Conservation (phyloP, 1,140 invertebrate genomes). For the Dendrolimus kikuchii region DNA sequence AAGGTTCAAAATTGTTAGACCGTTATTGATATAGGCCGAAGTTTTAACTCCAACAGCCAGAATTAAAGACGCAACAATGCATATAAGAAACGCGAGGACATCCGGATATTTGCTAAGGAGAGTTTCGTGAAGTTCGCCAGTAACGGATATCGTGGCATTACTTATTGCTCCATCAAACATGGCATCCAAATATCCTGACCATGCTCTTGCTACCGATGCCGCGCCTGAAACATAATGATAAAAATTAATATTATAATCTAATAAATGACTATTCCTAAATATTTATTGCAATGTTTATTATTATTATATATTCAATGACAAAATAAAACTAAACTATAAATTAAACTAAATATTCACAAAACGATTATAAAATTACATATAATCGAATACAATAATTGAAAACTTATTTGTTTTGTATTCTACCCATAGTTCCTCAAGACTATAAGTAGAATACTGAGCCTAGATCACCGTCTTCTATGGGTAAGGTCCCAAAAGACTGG, state of each 20-base stretch:
- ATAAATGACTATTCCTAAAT: no score
- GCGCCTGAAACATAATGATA: slow-evolving; percentile 74
- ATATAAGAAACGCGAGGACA: slow-evolving; percentile 84
- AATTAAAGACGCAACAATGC: slow-evolving; percentile 80
- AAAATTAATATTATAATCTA: not conserved
- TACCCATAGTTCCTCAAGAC: no score
- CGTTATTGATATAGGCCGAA: slow-evolving; percentile 87
- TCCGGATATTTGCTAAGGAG: slow-evolving; percentile 85
- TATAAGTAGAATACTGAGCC: no score
- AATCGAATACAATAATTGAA: no score
- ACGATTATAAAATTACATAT: no score
- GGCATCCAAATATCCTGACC: slow-evolving; percentile 94
- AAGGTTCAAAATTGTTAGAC: slow-evolving; percentile 86
- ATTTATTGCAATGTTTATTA: no score
- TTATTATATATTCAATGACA: no score
- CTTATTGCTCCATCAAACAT: slow-evolving; percentile 84
- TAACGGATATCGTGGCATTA: slow-evolving; percentile 82
- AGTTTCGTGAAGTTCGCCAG: slow-evolving; percentile 82
- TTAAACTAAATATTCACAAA: no score
- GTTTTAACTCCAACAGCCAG: slow-evolving; percentile 88
- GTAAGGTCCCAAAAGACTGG: no score
- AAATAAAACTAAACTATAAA: no score
- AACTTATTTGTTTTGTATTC: no score
- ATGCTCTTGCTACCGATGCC: slow-evolving; percentile 92
- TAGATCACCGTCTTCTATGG: no score